These are phyloP conservation scores for Drosophila bipectinata DNA, from an alignment of 1,140 invertebrate species.

Conservation along the genomic window DNA sequence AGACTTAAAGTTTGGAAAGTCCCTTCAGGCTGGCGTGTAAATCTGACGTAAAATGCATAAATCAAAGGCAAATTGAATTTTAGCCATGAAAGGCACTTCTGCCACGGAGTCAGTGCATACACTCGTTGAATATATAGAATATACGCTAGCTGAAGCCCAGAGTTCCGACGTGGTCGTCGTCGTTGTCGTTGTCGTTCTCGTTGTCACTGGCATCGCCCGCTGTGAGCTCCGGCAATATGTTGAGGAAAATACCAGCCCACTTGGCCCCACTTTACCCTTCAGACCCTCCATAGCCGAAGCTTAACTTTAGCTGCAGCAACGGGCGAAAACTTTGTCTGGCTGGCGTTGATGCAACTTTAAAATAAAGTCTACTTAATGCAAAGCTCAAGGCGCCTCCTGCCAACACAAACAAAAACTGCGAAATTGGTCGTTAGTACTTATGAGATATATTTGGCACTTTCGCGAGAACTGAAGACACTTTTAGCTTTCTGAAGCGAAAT, in stretches of 20 bases:
- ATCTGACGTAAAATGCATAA: slow-evolving; percentile 74
- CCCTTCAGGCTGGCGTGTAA: slow-evolving; percentile 32
- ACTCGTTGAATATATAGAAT: not conserved
- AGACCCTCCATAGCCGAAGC: not conserved
- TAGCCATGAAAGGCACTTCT: slow-evolving; percentile 56
- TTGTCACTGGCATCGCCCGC: slow-evolving; percentile 41
- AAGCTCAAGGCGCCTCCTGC: slow-evolving; percentile 48
- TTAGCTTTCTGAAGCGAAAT: slow-evolving; percentile 5
- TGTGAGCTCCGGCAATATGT: slow-evolving; percentile 63
- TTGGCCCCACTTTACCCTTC: not conserved
- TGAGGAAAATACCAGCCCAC: slow-evolving; percentile 28
- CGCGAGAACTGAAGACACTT: slow-evolving; percentile 24
- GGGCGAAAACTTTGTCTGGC: slow-evolving; percentile 61
- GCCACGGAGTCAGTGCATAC: slow-evolving; percentile 39
- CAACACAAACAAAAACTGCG: slow-evolving; percentile 41
- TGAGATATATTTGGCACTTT: slow-evolving; percentile 36
- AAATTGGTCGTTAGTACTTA: slow-evolving; percentile 52
- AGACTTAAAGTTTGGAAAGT: slow-evolving; percentile 58
- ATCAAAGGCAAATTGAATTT: slow-evolving; percentile 79
- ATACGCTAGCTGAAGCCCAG: slow-evolving; percentile 16
- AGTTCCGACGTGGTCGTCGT: slow-evolving; percentile 15
- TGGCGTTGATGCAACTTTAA: slow-evolving; percentile 67
- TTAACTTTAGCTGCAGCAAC: slow-evolving; percentile 28
- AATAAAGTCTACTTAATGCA: slow-evolving; percentile 70
- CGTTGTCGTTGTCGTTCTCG: slow-evolving; percentile 18